Evolutionary conservation across 2,888 invertebrate species (phyloP), one percentile per base, ranked within the genome.

Genomic region (Malacosoma neustria): DNA sequence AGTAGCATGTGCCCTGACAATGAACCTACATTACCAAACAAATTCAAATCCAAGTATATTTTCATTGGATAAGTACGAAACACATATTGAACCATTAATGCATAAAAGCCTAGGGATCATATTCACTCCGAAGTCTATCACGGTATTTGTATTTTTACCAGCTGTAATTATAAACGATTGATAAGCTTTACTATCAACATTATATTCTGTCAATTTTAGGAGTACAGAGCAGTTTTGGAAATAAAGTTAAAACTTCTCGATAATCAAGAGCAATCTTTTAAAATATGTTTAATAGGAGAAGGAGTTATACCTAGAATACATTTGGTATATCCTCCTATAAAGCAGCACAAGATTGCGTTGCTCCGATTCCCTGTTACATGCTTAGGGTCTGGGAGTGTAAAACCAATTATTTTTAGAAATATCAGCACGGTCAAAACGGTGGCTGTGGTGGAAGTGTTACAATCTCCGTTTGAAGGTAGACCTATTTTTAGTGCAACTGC

Each of bases 151-250:
- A 13, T 6, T 32, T 11, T 9, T 33, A 33, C 14, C 2, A 13
- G 11, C 11, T 12, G 12, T 4, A 34, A 9, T 33, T 15, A 30
- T 32, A 30, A 36, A 30, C 3, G n/a, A n/a, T n/a, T n/a, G n/a
- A n/a, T n/a, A n/a, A n/a, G n/a, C n/a, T n/a, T n/a, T n/a, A n/a
- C n/a, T n/a, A n/a, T n/a, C n/a, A n/a, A n/a, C n/a, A n/a, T n/a
- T n/a, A n/a, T n/a, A n/a, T n/a, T n/a, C n/a, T n/a, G n/a, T n/a
- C 15, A 15, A 14, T 33, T 4, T 64, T 49, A 85, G 85, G 79
- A 81, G 51, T 85, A 85, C 41, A 66, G 77, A 43, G 79, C 82
- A 4, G 74, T 85, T 14, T 51, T 85, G 29, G 80, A 81, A 65
- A 70, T 85, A 29, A 75, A 64, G 49, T 50, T 84, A 14, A 85